phyloP scores from a whole-genome alignment of 2,113 vertebrate species.

The Protobothrops flavoviridis region DNA sequence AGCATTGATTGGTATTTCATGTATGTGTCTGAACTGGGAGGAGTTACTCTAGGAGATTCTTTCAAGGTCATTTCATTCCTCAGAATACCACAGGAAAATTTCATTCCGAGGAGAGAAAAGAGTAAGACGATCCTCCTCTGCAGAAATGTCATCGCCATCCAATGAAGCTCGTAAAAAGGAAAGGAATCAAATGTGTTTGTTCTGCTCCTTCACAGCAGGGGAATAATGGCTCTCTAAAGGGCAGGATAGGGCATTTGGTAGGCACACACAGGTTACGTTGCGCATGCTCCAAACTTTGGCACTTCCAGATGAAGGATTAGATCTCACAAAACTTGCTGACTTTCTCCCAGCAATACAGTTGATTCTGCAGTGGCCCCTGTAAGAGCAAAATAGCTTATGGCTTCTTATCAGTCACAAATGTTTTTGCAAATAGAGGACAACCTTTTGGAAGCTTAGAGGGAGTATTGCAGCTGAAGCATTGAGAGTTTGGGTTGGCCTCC shows the following conservation, averaged over 20 bases:
- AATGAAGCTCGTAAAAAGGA: constrained; percentile 62
- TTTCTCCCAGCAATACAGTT: background rate
- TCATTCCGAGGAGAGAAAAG: constrained; percentile 68
- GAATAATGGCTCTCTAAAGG: background rate
- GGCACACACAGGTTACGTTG: background rate
- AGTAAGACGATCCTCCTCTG: constrained; percentile 68
- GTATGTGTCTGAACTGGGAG: background rate
- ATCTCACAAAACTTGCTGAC: background rate
- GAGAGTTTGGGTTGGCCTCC: background rate
- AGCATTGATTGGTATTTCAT: background rate
- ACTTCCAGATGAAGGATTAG: background rate
- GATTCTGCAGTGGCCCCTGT: background rate
- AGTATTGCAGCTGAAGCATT: background rate
- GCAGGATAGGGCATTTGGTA: background rate
- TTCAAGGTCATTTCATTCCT: background rate
- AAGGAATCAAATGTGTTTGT: background rate
- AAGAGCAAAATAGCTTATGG: background rate
- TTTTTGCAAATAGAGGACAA: background rate
- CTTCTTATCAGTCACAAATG: background rate
- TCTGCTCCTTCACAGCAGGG: background rate
- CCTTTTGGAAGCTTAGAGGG: background rate
- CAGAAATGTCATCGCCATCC: constrained; percentile 73
- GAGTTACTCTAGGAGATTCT: background rate
- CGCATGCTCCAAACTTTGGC: background rate
- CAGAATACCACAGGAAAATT: constrained; percentile 26